Conservation (phyloP, 2,888 invertebrate species). For the Mythimna albipuncta region DNA sequence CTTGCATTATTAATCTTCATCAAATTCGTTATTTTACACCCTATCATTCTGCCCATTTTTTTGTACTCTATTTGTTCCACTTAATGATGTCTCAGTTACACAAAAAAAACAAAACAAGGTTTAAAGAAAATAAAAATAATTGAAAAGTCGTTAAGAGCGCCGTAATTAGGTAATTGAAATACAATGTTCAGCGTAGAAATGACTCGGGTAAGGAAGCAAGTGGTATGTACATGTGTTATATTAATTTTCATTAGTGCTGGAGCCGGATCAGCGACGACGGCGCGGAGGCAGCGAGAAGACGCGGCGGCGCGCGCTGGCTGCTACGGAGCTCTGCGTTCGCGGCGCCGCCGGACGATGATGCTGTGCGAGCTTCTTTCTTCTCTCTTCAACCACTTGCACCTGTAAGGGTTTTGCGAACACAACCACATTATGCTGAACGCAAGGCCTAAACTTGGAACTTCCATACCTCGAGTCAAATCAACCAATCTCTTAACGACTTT, state of each 20-base stretch:
- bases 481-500: conserved; percentile 83
- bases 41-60: conserved; percentile 61
- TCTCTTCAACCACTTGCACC: conserved; percentile 85
- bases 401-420: conserved; percentile 90
- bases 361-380: conserved; percentile 72
- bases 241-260: conserved; percentile 72
- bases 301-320: conserved; percentile 64
- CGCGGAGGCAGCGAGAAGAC: conserved; percentile 58
- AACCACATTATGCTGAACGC: conserved; percentile 90
- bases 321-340: conserved; percentile 61
- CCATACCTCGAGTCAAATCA: conserved; percentile 87
- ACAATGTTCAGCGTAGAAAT: conserved; percentile 70
- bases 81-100: conserved; percentile 48
- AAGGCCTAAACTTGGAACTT: conserved; percentile 85
- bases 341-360: conserved; percentile 63
- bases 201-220: conserved; percentile 88
- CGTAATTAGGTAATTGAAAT: conserved; percentile 30
- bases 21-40: conserved; percentile 66
- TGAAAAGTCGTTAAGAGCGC: conserved; percentile 84
- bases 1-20: conserved; percentile 73
- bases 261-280: conserved; percentile 60
- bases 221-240: conserved; percentile 74
- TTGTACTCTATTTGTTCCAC: conserved; percentile 44
- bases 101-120: conserved; percentile 54
- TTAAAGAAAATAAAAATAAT: conserved; percentile 65